A percentile compares a stretch with the other conserved stretches of the same genome.
phyloP scores from a whole-genome alignment of 2,888 invertebrate species.

The Coenonympha arcania region DNA sequence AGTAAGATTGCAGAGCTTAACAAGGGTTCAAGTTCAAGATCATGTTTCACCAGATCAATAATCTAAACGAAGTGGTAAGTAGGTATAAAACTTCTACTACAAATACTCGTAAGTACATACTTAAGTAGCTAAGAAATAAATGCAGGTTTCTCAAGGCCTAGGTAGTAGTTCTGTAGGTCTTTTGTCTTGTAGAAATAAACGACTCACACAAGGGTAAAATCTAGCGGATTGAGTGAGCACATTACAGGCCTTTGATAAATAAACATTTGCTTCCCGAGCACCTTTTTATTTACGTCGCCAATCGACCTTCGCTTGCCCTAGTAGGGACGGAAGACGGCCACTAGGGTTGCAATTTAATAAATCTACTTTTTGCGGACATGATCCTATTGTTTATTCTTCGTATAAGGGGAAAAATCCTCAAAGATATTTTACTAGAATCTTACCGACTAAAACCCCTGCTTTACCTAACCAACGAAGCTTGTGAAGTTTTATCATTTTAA shows the following conservation, averaged over 20 bases:
- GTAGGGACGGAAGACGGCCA: conserved; percentile 9
- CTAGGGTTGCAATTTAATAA: not conserved
- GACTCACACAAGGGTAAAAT: not conserved
- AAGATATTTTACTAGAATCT: too few species aligned
- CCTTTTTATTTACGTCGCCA: conserved; percentile 23
- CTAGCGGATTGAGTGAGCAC: conserved; percentile 5
- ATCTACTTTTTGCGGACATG: not conserved
- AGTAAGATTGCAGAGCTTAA: too few species aligned
- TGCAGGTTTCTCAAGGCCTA: not conserved
- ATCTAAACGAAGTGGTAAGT: too few species aligned
- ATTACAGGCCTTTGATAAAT: conserved; percentile 16
- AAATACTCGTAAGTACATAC: too few species aligned
- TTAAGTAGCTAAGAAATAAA: not conserved
- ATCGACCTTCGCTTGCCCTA: conserved; percentile 28
- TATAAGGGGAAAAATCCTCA: too few species aligned
- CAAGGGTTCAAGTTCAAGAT: too few species aligned
- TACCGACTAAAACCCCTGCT: too few species aligned
- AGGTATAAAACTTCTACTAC: too few species aligned
- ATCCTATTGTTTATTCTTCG: not conserved
- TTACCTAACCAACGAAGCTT: too few species aligned
- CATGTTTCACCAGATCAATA: too few species aligned
- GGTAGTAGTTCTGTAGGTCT: too few species aligned
- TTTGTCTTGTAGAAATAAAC: conserved; percentile 6
- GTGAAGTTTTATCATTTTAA: too few species aligned
- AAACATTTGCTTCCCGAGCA: conserved; percentile 15